These are phyloP conservation scores for Eira barbara DNA, from an alignment of 2,113 vertebrate species.

Conservation along the genomic window DNA sequence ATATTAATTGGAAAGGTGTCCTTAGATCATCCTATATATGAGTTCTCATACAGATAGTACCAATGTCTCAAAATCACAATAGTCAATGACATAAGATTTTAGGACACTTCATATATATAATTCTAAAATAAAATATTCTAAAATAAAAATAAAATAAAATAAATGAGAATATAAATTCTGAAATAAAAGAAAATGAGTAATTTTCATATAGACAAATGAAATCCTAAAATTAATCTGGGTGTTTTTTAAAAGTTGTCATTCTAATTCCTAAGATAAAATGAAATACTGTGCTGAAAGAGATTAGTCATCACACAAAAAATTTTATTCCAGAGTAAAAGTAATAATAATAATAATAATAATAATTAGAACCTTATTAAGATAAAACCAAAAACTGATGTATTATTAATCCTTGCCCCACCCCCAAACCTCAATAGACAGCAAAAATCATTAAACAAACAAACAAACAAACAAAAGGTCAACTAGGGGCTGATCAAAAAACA, in stretches of 20 bases:
- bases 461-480: not conserved
- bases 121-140: constrained; percentile 39
- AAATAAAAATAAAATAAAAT: not conserved
- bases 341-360: not conserved
- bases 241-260: not conserved
- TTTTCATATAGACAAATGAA: not conserved
- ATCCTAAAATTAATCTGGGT: not conserved
- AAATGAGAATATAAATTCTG: not conserved
- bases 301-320: not conserved
- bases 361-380: not conserved
- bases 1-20: constrained; percentile 74
- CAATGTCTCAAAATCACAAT: constrained; percentile 67
- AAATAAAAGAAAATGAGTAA: not conserved
- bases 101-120: constrained; percentile 55
- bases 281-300: not conserved
- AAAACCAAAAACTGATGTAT: not conserved
- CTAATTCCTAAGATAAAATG: not conserved
- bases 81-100: constrained; percentile 72
- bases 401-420: not conserved
- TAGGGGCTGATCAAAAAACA: not conserved
- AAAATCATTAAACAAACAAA: not conserved
- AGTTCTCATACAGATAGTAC: constrained; percentile 67
- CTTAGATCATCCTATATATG: constrained; percentile 70
- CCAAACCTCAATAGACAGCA: not conserved
- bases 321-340: not conserved